Conservation (phyloP, 2,888 invertebrate genomes). For the Argyresthia goedartella region DNA sequence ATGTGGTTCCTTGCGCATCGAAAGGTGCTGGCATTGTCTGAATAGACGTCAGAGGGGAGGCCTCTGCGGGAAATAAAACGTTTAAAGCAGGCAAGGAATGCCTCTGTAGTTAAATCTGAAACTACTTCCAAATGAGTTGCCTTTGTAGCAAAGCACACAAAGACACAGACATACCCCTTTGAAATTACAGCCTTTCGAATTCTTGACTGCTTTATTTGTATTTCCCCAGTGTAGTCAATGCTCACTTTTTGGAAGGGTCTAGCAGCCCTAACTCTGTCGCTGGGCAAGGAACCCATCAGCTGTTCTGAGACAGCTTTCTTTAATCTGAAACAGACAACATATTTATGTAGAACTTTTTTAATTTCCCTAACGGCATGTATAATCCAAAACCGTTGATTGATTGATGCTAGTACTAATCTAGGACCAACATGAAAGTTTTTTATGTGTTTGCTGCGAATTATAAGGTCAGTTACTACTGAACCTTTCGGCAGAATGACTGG, state of each 20-base stretch:
- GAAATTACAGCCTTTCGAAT: conserved; percentile 7
- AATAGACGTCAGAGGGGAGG: neutral
- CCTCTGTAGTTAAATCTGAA: conserved; percentile 1
- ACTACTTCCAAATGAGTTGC: conserved; percentile 9
- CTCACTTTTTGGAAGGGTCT: conserved; percentile 12
- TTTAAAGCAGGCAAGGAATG: neutral
- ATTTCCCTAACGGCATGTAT: conserved; percentile 11
- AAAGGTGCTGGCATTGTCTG: conserved; percentile 2
- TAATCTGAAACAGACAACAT: conserved; percentile 13
- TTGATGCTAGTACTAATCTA: conserved; percentile 4
- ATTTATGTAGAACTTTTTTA: conserved; percentile 14
- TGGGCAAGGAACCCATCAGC: conserved; percentile 13
- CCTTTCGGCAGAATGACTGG: conserved; percentile 3
- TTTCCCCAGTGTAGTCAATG: conserved; percentile 13
- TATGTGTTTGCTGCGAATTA: conserved; percentile 6
- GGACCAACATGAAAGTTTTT: conserved; percentile 10
- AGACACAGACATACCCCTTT: conserved; percentile 13
- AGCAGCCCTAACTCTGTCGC: conserved; percentile 7
- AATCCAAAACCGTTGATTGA: conserved; percentile 13
- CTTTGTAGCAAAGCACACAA: conserved; percentile 13
- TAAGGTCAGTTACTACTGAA: neutral
- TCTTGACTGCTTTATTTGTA: conserved; percentile 9
- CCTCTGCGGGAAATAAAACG: neutral
- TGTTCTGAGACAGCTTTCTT: conserved; percentile 11
- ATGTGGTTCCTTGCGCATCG: conserved; percentile 2